phyloP scores from a whole-genome alignment of 2,797 vertebrate species.

The Xiphorhynchus erythropygius region DNA sequence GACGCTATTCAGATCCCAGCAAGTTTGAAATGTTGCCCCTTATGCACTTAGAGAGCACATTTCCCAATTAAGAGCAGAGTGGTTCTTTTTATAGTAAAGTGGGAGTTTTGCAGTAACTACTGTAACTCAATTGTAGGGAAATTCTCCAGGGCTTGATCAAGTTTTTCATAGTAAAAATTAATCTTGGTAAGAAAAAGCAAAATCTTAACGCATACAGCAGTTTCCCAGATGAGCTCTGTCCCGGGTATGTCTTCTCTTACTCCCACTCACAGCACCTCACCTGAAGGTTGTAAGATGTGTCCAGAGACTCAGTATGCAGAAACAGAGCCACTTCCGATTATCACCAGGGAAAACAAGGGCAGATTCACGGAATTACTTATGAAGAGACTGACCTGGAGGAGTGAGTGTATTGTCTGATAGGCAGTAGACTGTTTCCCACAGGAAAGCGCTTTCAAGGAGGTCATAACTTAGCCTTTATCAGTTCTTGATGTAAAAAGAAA shows the following conservation, averaged over 20 bases:
- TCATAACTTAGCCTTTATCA: slow-evolving; percentile 8
- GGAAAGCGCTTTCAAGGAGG: neutral
- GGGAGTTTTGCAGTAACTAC: slow-evolving; percentile 15
- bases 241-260: neutral
- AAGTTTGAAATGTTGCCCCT: slow-evolving; percentile 14
- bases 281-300: neutral
- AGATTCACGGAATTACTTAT: neutral
- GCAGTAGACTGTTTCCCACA: neutral
- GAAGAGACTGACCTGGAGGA: neutral
- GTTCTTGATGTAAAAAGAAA: slow-evolving; percentile 10
- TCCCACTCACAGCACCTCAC: neutral
- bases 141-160: slow-evolving; percentile 2
- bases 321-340: neutral
- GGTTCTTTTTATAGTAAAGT: slow-evolving; percentile 13
- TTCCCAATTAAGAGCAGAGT: slow-evolving; percentile 21
- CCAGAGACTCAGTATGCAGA: neutral
- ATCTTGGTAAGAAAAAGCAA: neutral
- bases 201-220: neutral
- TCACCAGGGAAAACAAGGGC: neutral
- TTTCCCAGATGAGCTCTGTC: neutral
- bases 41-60: slow-evolving; percentile 6
- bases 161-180: slow-evolving; percentile 5
- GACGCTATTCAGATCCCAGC: slow-evolving; percentile 32
- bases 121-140: slow-evolving; percentile 6
- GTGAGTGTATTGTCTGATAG: neutral